Evolutionary conservation across 2,113 vertebrate species (phyloP), one percentile per base, ranked within the genome.

Genomic region (Gopherus evgoodei): DNA sequence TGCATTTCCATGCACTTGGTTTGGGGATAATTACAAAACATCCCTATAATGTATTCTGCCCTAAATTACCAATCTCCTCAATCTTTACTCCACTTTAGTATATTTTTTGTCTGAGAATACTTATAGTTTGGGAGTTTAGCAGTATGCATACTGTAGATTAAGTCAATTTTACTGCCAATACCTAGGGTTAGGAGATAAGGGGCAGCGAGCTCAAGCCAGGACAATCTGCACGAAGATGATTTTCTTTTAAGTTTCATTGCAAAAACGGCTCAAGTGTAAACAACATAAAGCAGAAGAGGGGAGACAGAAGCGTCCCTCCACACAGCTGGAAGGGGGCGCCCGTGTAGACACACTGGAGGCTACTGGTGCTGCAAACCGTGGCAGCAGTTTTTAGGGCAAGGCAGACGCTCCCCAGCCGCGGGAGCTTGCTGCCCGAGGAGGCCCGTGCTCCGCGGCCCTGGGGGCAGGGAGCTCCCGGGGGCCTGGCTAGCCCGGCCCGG

Each of bases 401-500:
- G 13, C 31, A 7, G 8, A 22, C 21, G 8, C 52, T 19, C 27
- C 82, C 38, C 54, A 8, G 25, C 38, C 13, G 38, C 38, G 44
- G 38, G 9, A 29, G 12, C 10, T 42, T 21, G 59, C 59, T 31
- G 29, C 13, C 76, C 21, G 22, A 38, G 81, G 50, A n/a, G 53
- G 54, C 53, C 16, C 11, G 53, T 11, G 82, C 82, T 2, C 11
- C 52, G 29, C 44, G 19, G 22, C 31, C 22, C 25, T 19, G 69
- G 17, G 8, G 11, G 44, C 17, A 2, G 19, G 12, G 16, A 6
- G n/a, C 6, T 35, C 17, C 12, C 42, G 4, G 5, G n/a, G 9
- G 6, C 1, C 1, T 6, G 10, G 53, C 47, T 3, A 6, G 25
- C 24, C 62, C 13, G 17, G 38, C 3, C 42, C 25, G 4, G 13